Evolutionary conservation across 2,888 invertebrate species (phyloP).

Genomic region (Plagodis pulveraria): DNA sequence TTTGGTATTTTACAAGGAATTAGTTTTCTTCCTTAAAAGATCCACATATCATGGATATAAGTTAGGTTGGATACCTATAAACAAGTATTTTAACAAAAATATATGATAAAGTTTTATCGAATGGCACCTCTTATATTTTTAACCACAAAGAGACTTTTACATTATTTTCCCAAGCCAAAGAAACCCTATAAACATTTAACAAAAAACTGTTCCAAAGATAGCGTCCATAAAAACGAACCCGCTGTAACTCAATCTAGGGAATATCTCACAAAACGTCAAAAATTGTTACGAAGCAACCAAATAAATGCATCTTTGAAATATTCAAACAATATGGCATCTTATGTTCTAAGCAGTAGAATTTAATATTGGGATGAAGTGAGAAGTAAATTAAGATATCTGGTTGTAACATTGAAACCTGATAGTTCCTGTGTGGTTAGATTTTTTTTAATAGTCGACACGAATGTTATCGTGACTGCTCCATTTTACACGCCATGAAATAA

Average conservation of each 20-base stretch:
- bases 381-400: constrained; percentile 60
- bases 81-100: too few relatives aligned
- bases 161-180: constrained; percentile 18
- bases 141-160: not conserved
- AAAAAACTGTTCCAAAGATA: constrained; percentile 43
- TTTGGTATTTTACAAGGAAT: too few relatives aligned
- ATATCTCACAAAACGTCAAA: constrained; percentile 55
- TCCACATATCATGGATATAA: too few relatives aligned
- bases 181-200: constrained; percentile 29
- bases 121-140: too few relatives aligned
- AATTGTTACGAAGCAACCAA: constrained; percentile 50
- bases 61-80: too few relatives aligned
- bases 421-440: constrained; percentile 54
- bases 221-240: constrained; percentile 36
- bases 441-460: constrained; percentile 54
- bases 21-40: too few relatives aligned
- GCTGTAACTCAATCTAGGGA: constrained; percentile 51
- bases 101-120: too few relatives aligned
- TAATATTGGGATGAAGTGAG: not conserved
- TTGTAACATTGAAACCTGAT: constrained; percentile 62
- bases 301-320: constrained; percentile 15
- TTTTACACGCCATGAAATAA: constrained; percentile 10
- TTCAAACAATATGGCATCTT: constrained; percentile 2
- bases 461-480: constrained; percentile 39
- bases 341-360: constrained; percentile 37